These are phyloP conservation scores for Paramacrobiotus metropolitanus DNA, from an alignment of 1,140 invertebrate species.

Conservation along the genomic window DNA sequence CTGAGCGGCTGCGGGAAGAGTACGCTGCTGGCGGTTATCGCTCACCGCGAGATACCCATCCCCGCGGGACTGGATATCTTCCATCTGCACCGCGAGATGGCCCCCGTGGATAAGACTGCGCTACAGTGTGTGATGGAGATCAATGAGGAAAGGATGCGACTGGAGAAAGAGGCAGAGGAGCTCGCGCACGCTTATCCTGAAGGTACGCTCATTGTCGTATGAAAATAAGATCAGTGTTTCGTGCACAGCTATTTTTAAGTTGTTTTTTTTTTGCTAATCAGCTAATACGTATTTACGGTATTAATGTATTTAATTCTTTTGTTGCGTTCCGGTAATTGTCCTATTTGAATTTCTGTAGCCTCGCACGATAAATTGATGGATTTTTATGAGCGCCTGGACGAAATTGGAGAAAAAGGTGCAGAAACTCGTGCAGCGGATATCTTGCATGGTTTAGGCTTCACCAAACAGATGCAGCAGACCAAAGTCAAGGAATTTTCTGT, in stretches of 20 bases:
- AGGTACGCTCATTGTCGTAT: slow-evolving; percentile 26
- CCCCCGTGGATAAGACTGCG: slow-evolving; percentile 65
- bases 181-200: slow-evolving; percentile 65
- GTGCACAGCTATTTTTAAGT: slow-evolving; percentile 6
- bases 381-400: slow-evolving; percentile 88
- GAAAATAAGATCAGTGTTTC: slow-evolving; percentile 5
- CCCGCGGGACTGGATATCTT: slow-evolving; percentile 95
- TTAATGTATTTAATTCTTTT: too few relatives aligned
- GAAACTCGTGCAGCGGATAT: slow-evolving; percentile 78
- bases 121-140: slow-evolving; percentile 92
- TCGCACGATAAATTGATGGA: slow-evolving; percentile 88
- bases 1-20: slow-evolving; percentile 72
- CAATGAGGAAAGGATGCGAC: slow-evolving; percentile 65
- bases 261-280: too few relatives aligned
- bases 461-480: slow-evolving; percentile 70
- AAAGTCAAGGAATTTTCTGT: slow-evolving; percentile 82
- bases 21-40: slow-evolving; percentile 65
- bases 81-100: slow-evolving; percentile 84
- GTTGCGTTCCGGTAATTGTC: too few relatives aligned
- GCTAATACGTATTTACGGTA: too few relatives aligned
- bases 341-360: slow-evolving; percentile 34
- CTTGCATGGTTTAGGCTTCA: slow-evolving; percentile 87
- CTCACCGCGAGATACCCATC: slow-evolving; percentile 79
- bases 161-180: slow-evolving; percentile 80
- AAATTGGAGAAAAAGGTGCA: slow-evolving; percentile 81